Evolutionary conservation across 2,113 vertebrate genomes (phyloP), one percentile per base, ranked within the genome.

Genomic region (Apeltes quadracus): DNA sequence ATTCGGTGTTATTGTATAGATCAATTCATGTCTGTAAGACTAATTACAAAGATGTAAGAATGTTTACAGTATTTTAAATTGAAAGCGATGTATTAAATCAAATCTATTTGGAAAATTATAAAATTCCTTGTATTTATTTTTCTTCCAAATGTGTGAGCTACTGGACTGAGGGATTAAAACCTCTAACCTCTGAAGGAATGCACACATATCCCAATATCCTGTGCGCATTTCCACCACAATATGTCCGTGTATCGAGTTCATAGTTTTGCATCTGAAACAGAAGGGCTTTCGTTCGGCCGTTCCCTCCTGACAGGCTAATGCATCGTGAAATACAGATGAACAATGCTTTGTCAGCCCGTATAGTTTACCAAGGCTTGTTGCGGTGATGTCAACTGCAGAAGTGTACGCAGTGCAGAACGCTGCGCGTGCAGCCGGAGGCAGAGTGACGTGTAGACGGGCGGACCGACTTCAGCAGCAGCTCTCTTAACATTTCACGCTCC

Each of bases 401-500:
- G 29, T 71, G 32, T 64, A 36, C 3, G 67, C 34, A 16, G 46
- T 25, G 75, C 69, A 64, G 61, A 72, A 23, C 25, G 36, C 68
- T 74, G 23, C 14, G 12, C 61, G 34, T 22, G 23, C 22, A 5
- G 57, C 61, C 41, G 38, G 50, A 66, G 63, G 71, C 57, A 27
- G 32, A 80, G 55, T 56, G 73, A 70, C 61, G 63, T 46, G 39
- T 16, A 3, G 75, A 69, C 63, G 73, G 43, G 34, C 44, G 68
- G 51, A 59, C 64, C 16, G 23, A 27, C 72, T 81, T 59, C 53
- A 32, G 59, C 66, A 58, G 57, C 48, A 62, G 27, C 63, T 59
- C 51, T 53, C 66, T 54, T n/a, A n/a, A 43, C 69, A 79, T 77
- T 82, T 79, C 54, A 68, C 77, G 69, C n/a, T 3, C n/a, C 56